A percentile compares a stretch with the other conserved stretches of the same genome.
These are phyloP conservation scores for Adelognathus sp. DNA, from an alignment of 2,888 invertebrate genomes.

Conservation along the genomic window DNA sequence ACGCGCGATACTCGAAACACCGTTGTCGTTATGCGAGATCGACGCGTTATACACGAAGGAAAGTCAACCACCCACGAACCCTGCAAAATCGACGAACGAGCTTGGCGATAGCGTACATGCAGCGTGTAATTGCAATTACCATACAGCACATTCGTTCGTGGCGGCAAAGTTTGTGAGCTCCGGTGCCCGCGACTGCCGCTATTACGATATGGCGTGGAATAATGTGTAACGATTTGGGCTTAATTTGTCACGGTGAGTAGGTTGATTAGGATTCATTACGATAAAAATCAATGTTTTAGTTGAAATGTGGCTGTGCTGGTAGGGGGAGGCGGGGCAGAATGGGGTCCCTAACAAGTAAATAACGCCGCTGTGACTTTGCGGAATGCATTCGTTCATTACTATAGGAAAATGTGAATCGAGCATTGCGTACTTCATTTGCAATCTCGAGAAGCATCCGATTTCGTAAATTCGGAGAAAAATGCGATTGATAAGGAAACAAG, in stretches of 20 bases:
- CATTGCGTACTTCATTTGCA: too few species aligned
- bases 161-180: conserved; percentile 49
- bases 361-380: too few species aligned
- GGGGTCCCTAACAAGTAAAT: too few species aligned
- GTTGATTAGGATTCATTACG: conserved; percentile 7
- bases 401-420: too few species aligned
- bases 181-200: conserved; percentile 67
- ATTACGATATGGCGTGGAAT: conserved; percentile 63
- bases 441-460: too few species aligned
- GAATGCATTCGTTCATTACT: background rate
- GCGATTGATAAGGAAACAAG: too few species aligned
- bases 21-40: conserved; percentile 62
- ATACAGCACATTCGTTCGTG: conserved; percentile 76
- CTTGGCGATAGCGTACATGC: conserved; percentile 65
- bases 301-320: background rate
- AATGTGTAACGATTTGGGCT: conserved; percentile 31
- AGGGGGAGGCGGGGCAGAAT: too few species aligned
- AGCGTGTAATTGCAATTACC: conserved; percentile 79
- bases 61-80: background rate
- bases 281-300: background rate
- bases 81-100: conserved; percentile 6
- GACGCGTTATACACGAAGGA: background rate
- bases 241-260: conserved; percentile 18
- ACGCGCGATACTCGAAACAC: conserved; percentile 61
- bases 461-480: too few species aligned